Conservation (phyloP, 2,888 invertebrate species). For the Mycalesis mineus region DNA sequence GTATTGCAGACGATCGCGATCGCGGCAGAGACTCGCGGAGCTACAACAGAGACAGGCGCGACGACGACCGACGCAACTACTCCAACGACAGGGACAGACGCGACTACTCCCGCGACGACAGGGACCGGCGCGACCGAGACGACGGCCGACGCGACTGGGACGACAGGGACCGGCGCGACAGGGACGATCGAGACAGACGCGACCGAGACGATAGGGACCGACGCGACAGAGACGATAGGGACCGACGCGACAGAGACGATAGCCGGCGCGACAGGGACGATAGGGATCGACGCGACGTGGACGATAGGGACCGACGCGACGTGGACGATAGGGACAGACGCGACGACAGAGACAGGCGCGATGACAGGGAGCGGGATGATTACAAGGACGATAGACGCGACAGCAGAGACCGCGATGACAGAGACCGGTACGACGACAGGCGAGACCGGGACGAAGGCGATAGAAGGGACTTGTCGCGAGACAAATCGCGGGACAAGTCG, state of each 20-base stretch:
- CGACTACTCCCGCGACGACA: constrained; percentile 34
- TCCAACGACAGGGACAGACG: constrained; percentile 37
- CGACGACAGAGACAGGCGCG: constrained; percentile 23
- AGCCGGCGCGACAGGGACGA: constrained; percentile 36
- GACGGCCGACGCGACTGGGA: constrained; percentile 38
- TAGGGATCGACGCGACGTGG: constrained; percentile 34
- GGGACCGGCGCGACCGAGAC: constrained; percentile 35
- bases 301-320: constrained; percentile 32
- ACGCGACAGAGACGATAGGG: constrained; percentile 56
- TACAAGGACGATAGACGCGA: too few relatives aligned
- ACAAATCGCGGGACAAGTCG: constrained; percentile 22
- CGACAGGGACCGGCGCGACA: constrained; percentile 41
- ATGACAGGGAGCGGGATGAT: too few relatives aligned
- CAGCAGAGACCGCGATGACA: constrained; percentile 25
- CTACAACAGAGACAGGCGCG: constrained; percentile 52
- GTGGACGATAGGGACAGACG: constrained; percentile 19
- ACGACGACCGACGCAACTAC: constrained; percentile 38
- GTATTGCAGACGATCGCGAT: constrained; percentile 47
- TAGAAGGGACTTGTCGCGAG: constrained; percentile 30
- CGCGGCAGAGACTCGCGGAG: constrained; percentile 62
- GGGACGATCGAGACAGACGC: constrained; percentile 34
- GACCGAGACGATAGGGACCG: constrained; percentile 33
- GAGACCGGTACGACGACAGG: constrained; percentile 15
- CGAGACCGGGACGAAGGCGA: constrained; percentile 13
- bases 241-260: constrained; percentile 46